phyloP scores from a whole-genome alignment of 2,888 invertebrate species.

The Phortica magna region DNA sequence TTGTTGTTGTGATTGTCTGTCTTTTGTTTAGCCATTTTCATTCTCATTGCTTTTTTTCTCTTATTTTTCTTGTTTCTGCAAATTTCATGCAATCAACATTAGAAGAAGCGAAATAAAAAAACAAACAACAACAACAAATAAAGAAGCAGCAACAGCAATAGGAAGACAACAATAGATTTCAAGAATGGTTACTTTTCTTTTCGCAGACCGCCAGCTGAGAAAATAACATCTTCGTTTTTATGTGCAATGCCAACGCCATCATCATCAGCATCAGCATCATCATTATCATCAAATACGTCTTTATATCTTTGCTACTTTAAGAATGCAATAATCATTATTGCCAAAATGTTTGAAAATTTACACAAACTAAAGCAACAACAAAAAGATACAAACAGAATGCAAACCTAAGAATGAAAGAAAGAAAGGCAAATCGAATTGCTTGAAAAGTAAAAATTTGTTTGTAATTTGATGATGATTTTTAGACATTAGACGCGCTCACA shows the following conservation, averaged over 20 bases:
- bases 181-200: conserved; percentile 65
- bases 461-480: conserved; percentile 12
- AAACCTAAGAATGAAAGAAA: neutral
- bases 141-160: neutral
- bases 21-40: conserved; percentile 2
- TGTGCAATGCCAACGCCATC: neutral
- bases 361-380: conserved; percentile 33
- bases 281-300: conserved; percentile 29
- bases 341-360: conserved; percentile 27
- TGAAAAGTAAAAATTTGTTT: neutral
- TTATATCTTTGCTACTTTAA: conserved; percentile 25
- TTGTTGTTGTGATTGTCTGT: conserved; percentile 1
- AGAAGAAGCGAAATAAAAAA: conserved; percentile 2
- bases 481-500: conserved; percentile 15
- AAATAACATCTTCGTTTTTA: conserved; percentile 4
- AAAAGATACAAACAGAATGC: neutral
- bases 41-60: conserved; percentile 33
- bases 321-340: conserved; percentile 65
- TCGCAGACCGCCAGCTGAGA: conserved; percentile 48
- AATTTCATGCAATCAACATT: conserved; percentile 29
- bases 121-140: conserved; percentile 13
- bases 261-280: conserved; percentile 8
- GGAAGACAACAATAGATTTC: conserved; percentile 68
- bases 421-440: neutral
- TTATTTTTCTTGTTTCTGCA: neutral